phyloP scores from a whole-genome alignment of 2,797 vertebrate species.

The Oreochromis grahami region DNA sequence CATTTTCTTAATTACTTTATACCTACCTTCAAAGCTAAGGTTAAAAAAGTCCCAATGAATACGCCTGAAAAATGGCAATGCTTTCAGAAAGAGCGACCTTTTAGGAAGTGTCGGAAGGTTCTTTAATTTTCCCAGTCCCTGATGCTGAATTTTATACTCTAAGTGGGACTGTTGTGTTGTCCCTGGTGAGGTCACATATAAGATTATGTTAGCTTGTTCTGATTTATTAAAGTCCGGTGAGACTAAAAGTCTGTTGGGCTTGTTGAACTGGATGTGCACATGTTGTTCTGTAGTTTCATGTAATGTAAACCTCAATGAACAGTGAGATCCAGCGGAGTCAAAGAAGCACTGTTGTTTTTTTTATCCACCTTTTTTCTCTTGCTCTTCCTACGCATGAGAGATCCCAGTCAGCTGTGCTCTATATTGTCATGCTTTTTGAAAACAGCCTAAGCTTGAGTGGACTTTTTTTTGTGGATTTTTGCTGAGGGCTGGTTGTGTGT shows the following conservation, averaged over 20 bases:
- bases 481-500: conserved; percentile 25
- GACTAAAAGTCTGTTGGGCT: conserved; percentile 13
- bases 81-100: background rate
- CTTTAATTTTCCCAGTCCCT: background rate
- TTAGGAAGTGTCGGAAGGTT: background rate
- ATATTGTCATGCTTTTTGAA: conserved; percentile 31
- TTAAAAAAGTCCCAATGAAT: background rate
- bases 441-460: conserved; percentile 26
- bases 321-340: conserved; percentile 46
- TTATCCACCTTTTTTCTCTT: background rate
- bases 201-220: background rate
- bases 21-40: background rate
- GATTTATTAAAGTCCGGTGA: background rate
- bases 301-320: conserved; percentile 53
- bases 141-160: background rate
- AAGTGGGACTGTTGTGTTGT: background rate
- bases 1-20: background rate
- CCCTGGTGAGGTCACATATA: conserved; percentile 1
- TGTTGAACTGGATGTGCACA: conserved; percentile 36
- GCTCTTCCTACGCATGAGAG: conserved; percentile 61
- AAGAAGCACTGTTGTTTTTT: conserved; percentile 11
- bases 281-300: conserved; percentile 40
- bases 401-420: conserved; percentile 56
- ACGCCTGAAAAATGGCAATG: background rate
- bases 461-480: conserved; percentile 23